Evolutionary conservation across 2,888 invertebrate species (phyloP).

Genomic region (Trachelus tabidus): DNA sequence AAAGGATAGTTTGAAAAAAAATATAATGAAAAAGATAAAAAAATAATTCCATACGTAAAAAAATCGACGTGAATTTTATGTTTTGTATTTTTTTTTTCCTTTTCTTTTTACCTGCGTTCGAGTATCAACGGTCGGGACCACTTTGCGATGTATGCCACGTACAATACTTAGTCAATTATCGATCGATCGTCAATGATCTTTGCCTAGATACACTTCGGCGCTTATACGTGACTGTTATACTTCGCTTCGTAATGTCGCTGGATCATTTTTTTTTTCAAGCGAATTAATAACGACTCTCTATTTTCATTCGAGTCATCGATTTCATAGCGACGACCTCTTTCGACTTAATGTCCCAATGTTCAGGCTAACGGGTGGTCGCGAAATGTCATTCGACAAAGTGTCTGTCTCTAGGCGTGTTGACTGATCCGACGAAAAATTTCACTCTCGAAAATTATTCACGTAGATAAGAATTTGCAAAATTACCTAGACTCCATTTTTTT

Average conservation of each 20-base stretch:
- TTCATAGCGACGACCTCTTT: not conserved
- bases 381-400: not conserved
- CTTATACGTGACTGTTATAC: not conserved
- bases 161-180: slow-evolving; percentile 55
- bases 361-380: not conserved
- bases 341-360: not conserved
- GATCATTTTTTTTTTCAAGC: not conserved
- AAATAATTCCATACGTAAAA: not conserved
- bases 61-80: not conserved
- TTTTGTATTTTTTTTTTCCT: not conserved
- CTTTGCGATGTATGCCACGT: slow-evolving; percentile 46
- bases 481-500: too few relatives aligned
- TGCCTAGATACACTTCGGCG: not conserved
- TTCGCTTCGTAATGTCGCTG: not conserved
- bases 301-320: not conserved
- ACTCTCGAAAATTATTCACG: too few relatives aligned
- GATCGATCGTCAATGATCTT: not conserved
- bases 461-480: too few relatives aligned
- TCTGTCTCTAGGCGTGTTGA: not conserved
- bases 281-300: not conserved
- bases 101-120: slow-evolving; percentile 25
- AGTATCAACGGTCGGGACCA: slow-evolving; percentile 48
- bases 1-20: not conserved
- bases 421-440: too few relatives aligned
- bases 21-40: not conserved